Conservation (phyloP, 1,140 invertebrate species). For the Pseudobourletiella spinata region DNA sequence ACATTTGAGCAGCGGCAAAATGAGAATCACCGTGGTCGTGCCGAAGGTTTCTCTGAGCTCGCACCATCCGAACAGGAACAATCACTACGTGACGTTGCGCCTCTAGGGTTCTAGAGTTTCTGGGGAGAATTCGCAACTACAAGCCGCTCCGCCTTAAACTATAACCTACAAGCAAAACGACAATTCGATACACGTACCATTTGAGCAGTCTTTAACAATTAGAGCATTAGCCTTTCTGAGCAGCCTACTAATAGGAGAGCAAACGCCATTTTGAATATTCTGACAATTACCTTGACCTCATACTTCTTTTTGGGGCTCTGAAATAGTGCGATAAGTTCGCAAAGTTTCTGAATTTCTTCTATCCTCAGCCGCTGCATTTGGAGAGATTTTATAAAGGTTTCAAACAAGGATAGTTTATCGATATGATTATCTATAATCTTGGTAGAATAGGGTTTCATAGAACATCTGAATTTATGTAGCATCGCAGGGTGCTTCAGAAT, state of each 20-base stretch:
- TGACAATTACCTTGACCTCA: background rate
- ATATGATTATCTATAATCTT: too few relatives aligned
- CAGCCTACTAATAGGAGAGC: too few relatives aligned
- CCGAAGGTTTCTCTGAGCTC: constrained; percentile 31
- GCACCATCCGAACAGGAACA: constrained; percentile 37
- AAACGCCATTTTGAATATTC: constrained; percentile 6
- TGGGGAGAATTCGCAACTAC: constrained; percentile 36
- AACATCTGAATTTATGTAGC: too few relatives aligned
- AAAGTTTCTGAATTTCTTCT: constrained; percentile 24
- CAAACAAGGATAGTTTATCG: too few relatives aligned
- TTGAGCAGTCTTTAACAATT: background rate
- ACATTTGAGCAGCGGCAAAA: constrained; percentile 35
- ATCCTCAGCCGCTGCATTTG: constrained; percentile 22
- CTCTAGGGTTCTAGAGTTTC: constrained; percentile 27
- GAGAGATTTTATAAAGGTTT: constrained; percentile 30
- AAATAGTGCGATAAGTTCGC: constrained; percentile 23
- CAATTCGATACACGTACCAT: background rate
- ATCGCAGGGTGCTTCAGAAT: too few relatives aligned
- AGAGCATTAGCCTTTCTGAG: background rate
- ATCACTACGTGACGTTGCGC: constrained; percentile 37
- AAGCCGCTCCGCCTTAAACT: constrained; percentile 16
- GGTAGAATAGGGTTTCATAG: too few relatives aligned
- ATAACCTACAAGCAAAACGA: constrained; percentile 9
- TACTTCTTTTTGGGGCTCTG: constrained; percentile 25
- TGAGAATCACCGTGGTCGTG: constrained; percentile 35